These are phyloP conservation scores for Asobara japonica DNA, from an alignment of 1,140 invertebrate species.

Conservation along the genomic window DNA sequence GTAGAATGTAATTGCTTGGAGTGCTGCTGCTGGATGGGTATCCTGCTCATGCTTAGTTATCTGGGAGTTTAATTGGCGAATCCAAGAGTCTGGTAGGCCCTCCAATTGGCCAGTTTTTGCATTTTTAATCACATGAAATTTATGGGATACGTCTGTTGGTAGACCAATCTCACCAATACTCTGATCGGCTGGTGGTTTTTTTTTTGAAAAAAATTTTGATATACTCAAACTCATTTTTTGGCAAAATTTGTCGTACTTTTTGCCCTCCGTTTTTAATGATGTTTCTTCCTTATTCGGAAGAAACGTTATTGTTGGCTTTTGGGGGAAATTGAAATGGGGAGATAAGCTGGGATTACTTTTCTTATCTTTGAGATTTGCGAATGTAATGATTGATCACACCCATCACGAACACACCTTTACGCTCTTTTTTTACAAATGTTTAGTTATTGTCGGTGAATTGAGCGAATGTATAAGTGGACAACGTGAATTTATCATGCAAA, in stretches of 20 bases:
- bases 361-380: not conserved
- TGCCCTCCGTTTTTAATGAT: not conserved
- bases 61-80: constrained; percentile 82
- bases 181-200: constrained; percentile 45
- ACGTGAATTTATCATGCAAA: too few species aligned
- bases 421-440: not conserved
- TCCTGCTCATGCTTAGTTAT: constrained; percentile 89
- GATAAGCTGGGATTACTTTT: not conserved
- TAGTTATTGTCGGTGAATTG: too few species aligned
- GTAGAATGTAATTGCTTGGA: constrained; percentile 92
- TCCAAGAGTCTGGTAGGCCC: constrained; percentile 82
- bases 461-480: too few species aligned
- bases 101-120: constrained; percentile 80
- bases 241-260: not conserved
- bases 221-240: constrained; percentile 60
- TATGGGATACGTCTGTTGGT: constrained; percentile 81
- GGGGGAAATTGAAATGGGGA: too few species aligned
- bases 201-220: constrained; percentile 61
- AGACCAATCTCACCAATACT: constrained; percentile 73
- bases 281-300: not conserved
- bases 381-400: not conserved
- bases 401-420: not conserved
- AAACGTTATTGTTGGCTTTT: too few species aligned
- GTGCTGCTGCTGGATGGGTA: constrained; percentile 90
- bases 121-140: constrained; percentile 85